Conservation (phyloP, 2,797 vertebrate genomes). For the Spatula clypeata region DNA sequence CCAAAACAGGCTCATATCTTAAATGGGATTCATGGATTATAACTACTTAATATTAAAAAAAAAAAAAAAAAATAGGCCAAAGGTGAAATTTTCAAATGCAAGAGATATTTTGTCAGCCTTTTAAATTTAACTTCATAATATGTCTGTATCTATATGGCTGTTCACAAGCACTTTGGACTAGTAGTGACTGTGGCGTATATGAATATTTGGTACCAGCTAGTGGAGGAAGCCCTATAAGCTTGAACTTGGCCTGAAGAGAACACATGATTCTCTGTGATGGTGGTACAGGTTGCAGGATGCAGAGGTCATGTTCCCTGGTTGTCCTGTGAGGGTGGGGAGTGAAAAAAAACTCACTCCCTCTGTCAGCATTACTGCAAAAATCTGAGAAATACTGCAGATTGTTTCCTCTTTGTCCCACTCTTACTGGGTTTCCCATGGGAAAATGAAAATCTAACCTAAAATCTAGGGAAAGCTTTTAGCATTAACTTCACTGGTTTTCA, state of each 20-base stretch:
- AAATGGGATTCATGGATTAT: background rate
- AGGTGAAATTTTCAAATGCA: background rate
- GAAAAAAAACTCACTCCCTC: background rate
- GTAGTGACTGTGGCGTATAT: background rate
- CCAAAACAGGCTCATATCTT: background rate
- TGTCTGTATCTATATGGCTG: background rate
- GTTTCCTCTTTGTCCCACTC: background rate
- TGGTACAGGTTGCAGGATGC: background rate
- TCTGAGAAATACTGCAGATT: background rate
- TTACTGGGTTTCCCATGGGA: slow-evolving; percentile 46
- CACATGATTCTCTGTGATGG: background rate
- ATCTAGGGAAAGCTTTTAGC: background rate
- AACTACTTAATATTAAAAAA: background rate
- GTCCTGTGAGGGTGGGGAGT: background rate
- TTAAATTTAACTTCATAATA: background rate
- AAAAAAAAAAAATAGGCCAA: background rate
- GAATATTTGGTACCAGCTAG: background rate
- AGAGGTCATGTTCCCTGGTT: background rate
- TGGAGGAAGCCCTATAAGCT: background rate
- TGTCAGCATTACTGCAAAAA: background rate
- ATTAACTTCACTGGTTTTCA: background rate
- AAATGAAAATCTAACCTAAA: slow-evolving; percentile 23
- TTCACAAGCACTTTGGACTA: background rate
- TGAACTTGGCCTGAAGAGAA: background rate
- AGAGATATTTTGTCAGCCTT: background rate